These are phyloP conservation scores for Tenthredo notha DNA, from an alignment of 2,888 invertebrate species.

Conservation along the genomic window DNA sequence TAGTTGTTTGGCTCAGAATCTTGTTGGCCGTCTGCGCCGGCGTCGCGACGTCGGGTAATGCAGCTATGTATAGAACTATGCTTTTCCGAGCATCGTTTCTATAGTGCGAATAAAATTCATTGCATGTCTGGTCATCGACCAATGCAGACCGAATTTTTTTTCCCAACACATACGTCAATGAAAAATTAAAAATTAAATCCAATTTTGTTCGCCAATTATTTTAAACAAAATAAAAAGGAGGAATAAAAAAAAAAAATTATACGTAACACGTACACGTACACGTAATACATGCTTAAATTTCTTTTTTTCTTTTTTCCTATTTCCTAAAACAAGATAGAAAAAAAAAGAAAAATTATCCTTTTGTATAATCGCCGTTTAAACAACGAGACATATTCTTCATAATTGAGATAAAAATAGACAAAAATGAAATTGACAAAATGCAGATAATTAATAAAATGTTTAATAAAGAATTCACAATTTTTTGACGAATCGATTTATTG, in stretches of 20 bases:
- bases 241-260: neutral
- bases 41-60: slow-evolving; percentile 62
- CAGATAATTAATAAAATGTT: neutral
- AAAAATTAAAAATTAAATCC: neutral
- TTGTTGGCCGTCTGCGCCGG: slow-evolving; percentile 67
- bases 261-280: no score
- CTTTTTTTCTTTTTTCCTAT: no score
- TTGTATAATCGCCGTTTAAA: no score
- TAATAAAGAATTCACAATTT: neutral
- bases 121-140: slow-evolving; percentile 66
- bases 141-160: slow-evolving; percentile 53
- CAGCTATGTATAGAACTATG: slow-evolving; percentile 66
- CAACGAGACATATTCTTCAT: no score
- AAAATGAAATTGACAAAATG: neutral
- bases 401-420: no score
- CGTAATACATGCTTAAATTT: neutral
- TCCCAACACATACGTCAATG: neutral
- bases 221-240: neutral
- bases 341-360: no score
- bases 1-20: neutral
- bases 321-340: no score
- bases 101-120: slow-evolving; percentile 69
- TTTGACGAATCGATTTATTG: neutral
- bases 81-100: slow-evolving; percentile 64
- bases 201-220: neutral